A percentile compares a stretch with the other conserved stretches of the same genome.
These are phyloP conservation scores for Rhabdomys pumilio DNA, from an alignment of 2,797 vertebrate species.

Conservation along the genomic window DNA sequence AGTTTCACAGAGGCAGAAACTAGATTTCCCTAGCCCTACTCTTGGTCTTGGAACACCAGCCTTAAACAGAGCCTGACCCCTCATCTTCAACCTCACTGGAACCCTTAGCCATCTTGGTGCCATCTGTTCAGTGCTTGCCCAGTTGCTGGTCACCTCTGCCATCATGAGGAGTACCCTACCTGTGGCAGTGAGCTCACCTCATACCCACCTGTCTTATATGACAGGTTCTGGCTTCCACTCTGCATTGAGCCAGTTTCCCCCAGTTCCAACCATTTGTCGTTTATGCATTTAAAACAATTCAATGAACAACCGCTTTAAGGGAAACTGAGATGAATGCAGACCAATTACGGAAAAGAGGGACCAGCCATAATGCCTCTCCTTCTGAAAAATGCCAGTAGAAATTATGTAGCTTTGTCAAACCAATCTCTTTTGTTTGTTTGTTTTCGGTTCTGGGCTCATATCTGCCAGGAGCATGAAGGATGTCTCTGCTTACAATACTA, in stretches of 20 bases:
- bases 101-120: neutral
- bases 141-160: fast-evolving
- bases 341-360: constrained; percentile 70
- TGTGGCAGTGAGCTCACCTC: fast-evolving
- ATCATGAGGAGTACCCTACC: neutral
- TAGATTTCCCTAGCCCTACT: no score
- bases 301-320: constrained; percentile 60
- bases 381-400: neutral
- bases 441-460: neutral
- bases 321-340: constrained; percentile 67
- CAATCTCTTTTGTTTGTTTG: neutral
- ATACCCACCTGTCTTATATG: fast-evolving
- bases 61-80: neutral
- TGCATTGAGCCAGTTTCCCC: neutral
- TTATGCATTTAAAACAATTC: constrained; percentile 75
- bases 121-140: fast-evolving
- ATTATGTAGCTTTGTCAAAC: constrained; percentile 23
- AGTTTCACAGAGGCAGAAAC: neutral
- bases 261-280: constrained; percentile 67
- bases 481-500: neutral
- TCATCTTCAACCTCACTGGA: neutral
- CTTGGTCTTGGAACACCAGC: neutral
- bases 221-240: fast-evolving
- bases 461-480: constrained; percentile 36
- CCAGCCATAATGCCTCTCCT: constrained; percentile 3